phyloP scores from a whole-genome alignment of 2,888 invertebrate species.

The Callyntrura guangdongensis region DNA sequence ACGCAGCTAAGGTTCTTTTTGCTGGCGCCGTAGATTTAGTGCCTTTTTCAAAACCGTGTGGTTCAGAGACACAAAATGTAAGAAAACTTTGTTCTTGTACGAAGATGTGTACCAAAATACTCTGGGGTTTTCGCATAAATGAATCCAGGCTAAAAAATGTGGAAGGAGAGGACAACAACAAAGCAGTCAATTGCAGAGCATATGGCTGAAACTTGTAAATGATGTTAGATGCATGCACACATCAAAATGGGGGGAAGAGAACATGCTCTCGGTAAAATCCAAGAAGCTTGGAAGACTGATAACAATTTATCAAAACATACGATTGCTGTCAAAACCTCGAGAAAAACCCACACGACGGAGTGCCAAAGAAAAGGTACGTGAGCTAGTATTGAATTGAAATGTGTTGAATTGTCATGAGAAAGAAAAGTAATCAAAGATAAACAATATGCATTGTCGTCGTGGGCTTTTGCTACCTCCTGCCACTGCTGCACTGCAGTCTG shows the following conservation, averaged over 20 bases:
- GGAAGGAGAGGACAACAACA: too few relatives aligned
- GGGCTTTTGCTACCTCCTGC: background rate
- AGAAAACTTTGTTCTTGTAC: background rate
- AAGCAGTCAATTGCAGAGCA: too few relatives aligned
- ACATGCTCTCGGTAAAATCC: background rate
- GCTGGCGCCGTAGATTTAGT: background rate
- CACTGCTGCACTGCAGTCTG: background rate
- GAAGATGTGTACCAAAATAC: too few relatives aligned
- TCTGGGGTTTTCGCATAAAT: too few relatives aligned
- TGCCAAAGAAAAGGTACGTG: background rate
- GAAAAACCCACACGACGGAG: background rate
- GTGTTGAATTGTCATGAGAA: constrained; percentile 1
- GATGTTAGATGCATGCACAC: background rate
- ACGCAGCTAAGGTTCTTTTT: background rate
- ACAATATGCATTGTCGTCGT: constrained; percentile 26
- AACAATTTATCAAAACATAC: constrained; percentile 41
- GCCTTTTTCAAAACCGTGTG: background rate
- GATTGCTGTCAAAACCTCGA: constrained; percentile 5
- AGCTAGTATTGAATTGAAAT: background rate
- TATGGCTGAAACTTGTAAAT: too few relatives aligned
- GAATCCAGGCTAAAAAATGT: too few relatives aligned
- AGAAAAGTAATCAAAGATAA: constrained; percentile 36
- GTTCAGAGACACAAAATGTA: background rate
- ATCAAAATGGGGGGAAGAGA: background rate
- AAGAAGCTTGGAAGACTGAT: constrained; percentile 10